These are phyloP conservation scores for Poeciliopsis retropinna DNA, from an alignment of 2,113 vertebrate species.

Conservation along the genomic window DNA sequence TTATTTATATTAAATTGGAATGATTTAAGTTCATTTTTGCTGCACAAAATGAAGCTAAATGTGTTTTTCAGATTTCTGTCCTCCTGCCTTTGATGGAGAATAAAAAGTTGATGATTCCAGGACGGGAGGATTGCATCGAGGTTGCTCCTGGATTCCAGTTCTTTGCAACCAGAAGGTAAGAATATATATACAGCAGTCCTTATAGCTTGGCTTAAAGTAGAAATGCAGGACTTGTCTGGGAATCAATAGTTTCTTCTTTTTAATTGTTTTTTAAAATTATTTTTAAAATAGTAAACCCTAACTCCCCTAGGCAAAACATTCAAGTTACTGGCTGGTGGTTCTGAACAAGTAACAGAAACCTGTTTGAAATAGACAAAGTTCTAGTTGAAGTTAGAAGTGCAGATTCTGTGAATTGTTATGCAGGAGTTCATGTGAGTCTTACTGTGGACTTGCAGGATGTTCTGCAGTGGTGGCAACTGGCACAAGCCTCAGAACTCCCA, in stretches of 20 bases:
- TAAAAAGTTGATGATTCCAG: slow-evolving; percentile 91
- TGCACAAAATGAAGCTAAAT: background rate
- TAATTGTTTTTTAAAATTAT: too few relatives aligned
- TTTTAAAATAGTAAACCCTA: too few relatives aligned
- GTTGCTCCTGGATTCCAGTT: slow-evolving; percentile 93
- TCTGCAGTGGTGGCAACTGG: slow-evolving; percentile 87
- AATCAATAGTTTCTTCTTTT: too few relatives aligned
- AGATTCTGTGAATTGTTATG: background rate
- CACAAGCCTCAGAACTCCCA: slow-evolving; percentile 89
- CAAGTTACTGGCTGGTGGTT: too few relatives aligned
- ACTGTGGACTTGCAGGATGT: slow-evolving; percentile 77
- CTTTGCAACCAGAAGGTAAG: slow-evolving; percentile 95
- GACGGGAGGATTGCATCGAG: slow-evolving; percentile 90
- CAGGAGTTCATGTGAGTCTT: background rate
- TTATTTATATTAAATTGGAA: too few relatives aligned
- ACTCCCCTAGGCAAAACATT: too few relatives aligned
- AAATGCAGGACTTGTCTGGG: too few relatives aligned
- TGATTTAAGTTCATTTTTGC: background rate
- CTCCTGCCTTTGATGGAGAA: slow-evolving; percentile 96
- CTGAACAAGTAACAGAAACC: too few relatives aligned
- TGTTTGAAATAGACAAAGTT: too few relatives aligned
- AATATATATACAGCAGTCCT: background rate
- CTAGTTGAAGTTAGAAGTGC: too few relatives aligned
- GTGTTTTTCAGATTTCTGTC: slow-evolving; percentile 86
- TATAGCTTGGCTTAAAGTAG: too few relatives aligned